phyloP scores from a whole-genome alignment of 2,888 invertebrate genomes.

The Erebia aethiops region DNA sequence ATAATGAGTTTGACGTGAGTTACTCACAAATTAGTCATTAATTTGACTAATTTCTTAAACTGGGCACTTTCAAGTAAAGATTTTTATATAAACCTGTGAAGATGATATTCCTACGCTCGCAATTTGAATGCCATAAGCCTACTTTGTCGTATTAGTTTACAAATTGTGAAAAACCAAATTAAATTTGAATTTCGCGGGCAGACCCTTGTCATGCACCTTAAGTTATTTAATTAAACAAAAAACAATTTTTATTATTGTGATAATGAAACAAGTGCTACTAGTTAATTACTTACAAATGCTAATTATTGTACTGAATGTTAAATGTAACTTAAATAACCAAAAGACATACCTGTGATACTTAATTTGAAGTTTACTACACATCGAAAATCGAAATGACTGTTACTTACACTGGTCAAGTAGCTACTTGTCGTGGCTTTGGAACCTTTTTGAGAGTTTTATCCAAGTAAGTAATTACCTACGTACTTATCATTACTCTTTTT shows the following conservation, averaged over 20 bases:
- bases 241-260: neutral
- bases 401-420: constrained; percentile 93
- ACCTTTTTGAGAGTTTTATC: constrained; percentile 93
- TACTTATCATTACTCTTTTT: neutral
- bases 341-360: constrained; percentile 37
- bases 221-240: no score
- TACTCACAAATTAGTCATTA: no score
- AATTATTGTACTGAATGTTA: neutral
- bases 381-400: constrained; percentile 86
- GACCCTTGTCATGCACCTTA: no score
- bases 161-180: no score
- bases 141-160: no score
- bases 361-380: constrained; percentile 21
- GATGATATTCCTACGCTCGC: no score
- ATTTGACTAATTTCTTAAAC: no score
- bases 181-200: no score
- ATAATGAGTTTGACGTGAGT: no score
- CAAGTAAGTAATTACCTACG: constrained; percentile 81
- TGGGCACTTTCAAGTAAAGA: no score
- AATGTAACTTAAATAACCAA: constrained; percentile 13
- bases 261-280: constrained; percentile 2
- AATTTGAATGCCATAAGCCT: no score
- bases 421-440: constrained; percentile 92
- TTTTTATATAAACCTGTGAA: no score
- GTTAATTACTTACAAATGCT: neutral